Percentiles rank a stretch among this genome's conserved stretches.
Evolutionary conservation across 2,113 vertebrate genomes (phyloP).

Genomic region (Romanogobio albipinnatus): DNA sequence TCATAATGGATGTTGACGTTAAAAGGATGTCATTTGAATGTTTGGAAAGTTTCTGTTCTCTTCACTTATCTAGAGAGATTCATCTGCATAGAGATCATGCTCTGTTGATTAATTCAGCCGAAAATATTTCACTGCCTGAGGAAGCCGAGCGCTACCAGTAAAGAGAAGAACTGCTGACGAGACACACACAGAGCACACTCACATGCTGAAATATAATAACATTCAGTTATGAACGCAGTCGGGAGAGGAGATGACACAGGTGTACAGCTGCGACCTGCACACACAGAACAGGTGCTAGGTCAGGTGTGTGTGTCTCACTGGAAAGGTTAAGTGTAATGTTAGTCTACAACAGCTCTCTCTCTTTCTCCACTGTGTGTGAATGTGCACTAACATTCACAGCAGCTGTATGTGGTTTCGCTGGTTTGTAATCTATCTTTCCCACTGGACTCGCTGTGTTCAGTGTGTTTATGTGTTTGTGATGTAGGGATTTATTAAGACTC

Average conservation of each 20-base stretch:
- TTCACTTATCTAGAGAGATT: constrained; percentile 11
- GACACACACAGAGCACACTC: background rate
- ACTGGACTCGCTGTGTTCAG: background rate
- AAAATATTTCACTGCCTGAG: constrained; percentile 17
- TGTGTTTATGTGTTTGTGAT: constrained; percentile 4
- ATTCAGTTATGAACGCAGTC: background rate
- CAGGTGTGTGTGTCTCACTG: constrained; percentile 5
- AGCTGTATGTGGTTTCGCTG: background rate
- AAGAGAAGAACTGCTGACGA: constrained; percentile 17
- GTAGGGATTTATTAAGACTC: constrained; percentile 1
- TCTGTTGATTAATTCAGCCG: constrained; percentile 25
- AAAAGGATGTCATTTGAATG: constrained; percentile 17
- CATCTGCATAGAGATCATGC: constrained; percentile 17
- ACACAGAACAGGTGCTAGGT: constrained; percentile 25
- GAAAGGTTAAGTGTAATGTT: constrained; percentile 15
- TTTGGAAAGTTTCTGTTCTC: constrained; percentile 16
- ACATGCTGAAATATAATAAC: background rate
- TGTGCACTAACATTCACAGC: background rate
- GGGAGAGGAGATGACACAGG: background rate
- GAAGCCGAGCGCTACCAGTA: constrained; percentile 1
- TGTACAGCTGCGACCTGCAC: background rate
- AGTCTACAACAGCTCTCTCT: background rate
- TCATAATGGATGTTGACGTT: background rate
- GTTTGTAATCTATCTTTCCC: constrained; percentile 27
- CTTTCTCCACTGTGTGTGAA: background rate